phyloP scores from a whole-genome alignment of 1,140 invertebrate genomes.

The Ceratitis capitata region DNA sequence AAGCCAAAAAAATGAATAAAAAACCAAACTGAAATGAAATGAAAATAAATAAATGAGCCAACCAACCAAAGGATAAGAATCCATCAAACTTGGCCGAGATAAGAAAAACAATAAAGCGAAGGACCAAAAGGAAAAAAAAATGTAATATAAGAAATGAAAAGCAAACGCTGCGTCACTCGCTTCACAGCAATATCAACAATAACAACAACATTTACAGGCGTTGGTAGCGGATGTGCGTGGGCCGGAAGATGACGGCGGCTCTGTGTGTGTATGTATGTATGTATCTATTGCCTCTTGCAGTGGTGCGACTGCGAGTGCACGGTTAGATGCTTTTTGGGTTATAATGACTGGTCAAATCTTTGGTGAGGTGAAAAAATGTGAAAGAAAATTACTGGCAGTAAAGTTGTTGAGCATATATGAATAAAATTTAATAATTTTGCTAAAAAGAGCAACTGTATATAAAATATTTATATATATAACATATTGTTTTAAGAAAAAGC shows the following conservation, averaged over 20 bases:
- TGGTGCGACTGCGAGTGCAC: neutral
- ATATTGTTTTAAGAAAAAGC: too few relatives aligned
- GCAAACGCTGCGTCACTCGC: neutral
- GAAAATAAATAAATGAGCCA: constrained; percentile 14
- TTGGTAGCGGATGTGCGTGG: neutral
- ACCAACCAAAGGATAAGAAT: constrained; percentile 18
- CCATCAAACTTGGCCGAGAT: constrained; percentile 19
- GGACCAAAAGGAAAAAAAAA: neutral
- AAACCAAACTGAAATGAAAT: too few relatives aligned
- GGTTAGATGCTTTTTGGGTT: neutral
- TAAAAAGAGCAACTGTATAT: too few relatives aligned
- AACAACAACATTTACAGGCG: neutral
- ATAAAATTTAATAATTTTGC: too few relatives aligned
- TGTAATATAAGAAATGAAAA: neutral
- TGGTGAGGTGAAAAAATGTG: neutral
- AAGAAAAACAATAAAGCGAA: constrained; percentile 19
- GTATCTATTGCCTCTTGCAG: too few relatives aligned
- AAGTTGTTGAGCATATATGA: too few relatives aligned
- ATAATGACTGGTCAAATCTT: neutral
- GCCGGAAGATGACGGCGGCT: neutral
- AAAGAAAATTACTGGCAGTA: neutral
- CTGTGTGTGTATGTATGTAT: neutral
- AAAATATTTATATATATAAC: too few relatives aligned
- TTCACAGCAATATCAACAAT: too few relatives aligned
- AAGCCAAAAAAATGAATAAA: neutral